These are phyloP conservation scores for Globia sparganii DNA, from an alignment of 2,888 invertebrate genomes.

Conservation along the genomic window DNA sequence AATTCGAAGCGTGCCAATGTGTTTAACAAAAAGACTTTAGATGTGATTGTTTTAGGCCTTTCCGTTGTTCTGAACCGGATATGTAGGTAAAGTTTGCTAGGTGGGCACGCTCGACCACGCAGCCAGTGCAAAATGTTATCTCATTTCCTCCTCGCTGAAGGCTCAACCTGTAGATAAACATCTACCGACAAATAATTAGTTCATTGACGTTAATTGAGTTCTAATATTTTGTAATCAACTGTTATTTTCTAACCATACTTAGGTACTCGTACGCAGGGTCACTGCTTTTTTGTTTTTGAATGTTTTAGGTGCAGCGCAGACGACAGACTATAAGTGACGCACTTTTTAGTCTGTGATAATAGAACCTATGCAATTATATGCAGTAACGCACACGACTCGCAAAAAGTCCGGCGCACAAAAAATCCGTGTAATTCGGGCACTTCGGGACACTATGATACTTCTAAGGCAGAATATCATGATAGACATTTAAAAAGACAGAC, in stretches of 20 bases:
- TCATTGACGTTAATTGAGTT: constrained; percentile 57
- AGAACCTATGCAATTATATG: too few relatives aligned
- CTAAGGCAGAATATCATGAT: too few relatives aligned
- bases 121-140: constrained; percentile 57
- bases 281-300: constrained; percentile 14
- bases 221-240: constrained; percentile 57
- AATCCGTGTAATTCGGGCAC: too few relatives aligned
- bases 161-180: constrained; percentile 56
- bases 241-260: constrained; percentile 35
- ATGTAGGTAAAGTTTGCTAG: constrained; percentile 7
- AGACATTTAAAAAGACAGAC: too few relatives aligned
- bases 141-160: constrained; percentile 63
- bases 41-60: constrained; percentile 43
- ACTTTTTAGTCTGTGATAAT: too few relatives aligned
- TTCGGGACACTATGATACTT: too few relatives aligned
- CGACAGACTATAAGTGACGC: too few relatives aligned
- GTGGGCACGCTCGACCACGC: constrained; percentile 49
- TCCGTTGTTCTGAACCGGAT: constrained; percentile 40
- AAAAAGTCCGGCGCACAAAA: too few relatives aligned
- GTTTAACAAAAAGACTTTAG: neutral
- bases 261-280: constrained; percentile 22
- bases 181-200: constrained; percentile 64
- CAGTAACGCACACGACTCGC: too few relatives aligned
- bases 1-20: constrained; percentile 5
- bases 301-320: too few relatives aligned